A percentile compares a stretch with the other conserved stretches of the same genome.
phyloP scores from a whole-genome alignment of 2,888 invertebrate genomes.

The Oxyteleia sp. region DNA sequence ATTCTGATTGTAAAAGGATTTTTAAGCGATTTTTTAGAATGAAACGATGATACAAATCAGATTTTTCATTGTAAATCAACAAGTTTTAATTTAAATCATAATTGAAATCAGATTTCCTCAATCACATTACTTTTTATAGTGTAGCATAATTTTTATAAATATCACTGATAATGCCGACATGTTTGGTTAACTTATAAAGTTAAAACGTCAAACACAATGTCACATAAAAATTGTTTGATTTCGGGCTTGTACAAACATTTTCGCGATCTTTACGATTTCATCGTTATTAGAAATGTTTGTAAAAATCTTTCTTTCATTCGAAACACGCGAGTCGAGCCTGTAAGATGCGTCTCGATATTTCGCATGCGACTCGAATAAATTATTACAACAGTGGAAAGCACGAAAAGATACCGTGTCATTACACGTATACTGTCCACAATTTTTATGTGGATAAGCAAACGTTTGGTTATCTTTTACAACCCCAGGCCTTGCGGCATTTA shows the following conservation, averaged over 20 bases:
- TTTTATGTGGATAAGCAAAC: conserved; percentile 56
- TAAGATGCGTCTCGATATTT: conserved; percentile 40
- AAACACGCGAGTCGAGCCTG: conserved; percentile 21
- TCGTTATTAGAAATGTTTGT: conserved; percentile 17
- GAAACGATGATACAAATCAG: too few relatives aligned
- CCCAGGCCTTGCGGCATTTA: conserved; percentile 23
- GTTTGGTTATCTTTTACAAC: conserved; percentile 47
- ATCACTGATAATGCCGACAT: too few relatives aligned
- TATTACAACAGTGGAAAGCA: conserved; percentile 44
- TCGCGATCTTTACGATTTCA: conserved; percentile 8
- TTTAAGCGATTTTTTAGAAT: too few relatives aligned
- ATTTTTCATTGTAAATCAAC: too few relatives aligned
- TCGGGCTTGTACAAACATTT: conserved; percentile 11
- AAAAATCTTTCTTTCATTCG: conserved; percentile 21
- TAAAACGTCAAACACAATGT: neutral
- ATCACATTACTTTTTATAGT: too few relatives aligned
- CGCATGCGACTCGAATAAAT: conserved; percentile 43
- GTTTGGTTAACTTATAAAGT: neutral
- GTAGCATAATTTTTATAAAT: too few relatives aligned
- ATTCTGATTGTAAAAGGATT: too few relatives aligned
- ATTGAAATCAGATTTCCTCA: too few relatives aligned
- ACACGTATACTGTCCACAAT: conserved; percentile 48
- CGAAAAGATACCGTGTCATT: conserved; percentile 65
- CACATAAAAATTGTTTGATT: conserved; percentile 4
- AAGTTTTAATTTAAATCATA: too few relatives aligned